A percentile compares a stretch with the other conserved stretches of the same genome.
Conservation (phyloP, 2,797 vertebrate genomes). For the Microcaecilia unicolor region DNA sequence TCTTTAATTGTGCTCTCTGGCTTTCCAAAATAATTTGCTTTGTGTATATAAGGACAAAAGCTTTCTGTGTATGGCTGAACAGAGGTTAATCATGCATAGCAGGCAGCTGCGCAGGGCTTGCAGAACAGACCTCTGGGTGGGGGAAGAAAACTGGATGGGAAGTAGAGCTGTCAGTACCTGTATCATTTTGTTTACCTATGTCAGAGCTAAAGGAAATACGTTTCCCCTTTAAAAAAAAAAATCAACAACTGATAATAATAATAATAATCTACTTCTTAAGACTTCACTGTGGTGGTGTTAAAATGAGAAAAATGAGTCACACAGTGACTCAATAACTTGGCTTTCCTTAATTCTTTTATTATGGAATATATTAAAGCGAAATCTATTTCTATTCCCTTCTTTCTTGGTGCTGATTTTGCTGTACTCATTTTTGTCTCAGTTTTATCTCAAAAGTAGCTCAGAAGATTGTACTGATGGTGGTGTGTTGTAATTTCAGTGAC, state of each 20-base stretch:
- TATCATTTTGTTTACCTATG: conserved; percentile 10
- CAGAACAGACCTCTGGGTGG: conserved; percentile 53
- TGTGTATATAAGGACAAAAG: conserved; percentile 97
- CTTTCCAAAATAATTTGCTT: conserved; percentile 98
- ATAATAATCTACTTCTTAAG: conserved; percentile 14
- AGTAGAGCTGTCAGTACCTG: conserved; percentile 59
- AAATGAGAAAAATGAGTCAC: too few species aligned
- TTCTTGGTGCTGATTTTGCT: too few species aligned
- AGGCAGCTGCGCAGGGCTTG: conserved; percentile 65
- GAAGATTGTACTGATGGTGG: too few species aligned
- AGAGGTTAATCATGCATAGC: conserved; percentile 83
- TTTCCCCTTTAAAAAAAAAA: too few species aligned
- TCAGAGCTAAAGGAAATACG: conserved; percentile 16
- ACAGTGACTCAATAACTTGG: too few species aligned
- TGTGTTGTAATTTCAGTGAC: too few species aligned
- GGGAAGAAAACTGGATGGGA: conserved; percentile 27
- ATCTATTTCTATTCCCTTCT: too few species aligned
- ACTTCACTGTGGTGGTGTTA: neutral
- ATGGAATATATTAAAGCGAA: too few species aligned
- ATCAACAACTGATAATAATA: too few species aligned
- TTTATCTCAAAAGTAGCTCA: too few species aligned
- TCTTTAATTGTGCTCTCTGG: conserved; percentile 70
- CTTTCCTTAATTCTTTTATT: too few species aligned
- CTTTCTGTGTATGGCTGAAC: conserved; percentile 85
- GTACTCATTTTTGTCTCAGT: too few species aligned